Evolutionary conservation across 1,140 invertebrate genomes (phyloP).

Genomic region (Drosophila yakuba): DNA sequence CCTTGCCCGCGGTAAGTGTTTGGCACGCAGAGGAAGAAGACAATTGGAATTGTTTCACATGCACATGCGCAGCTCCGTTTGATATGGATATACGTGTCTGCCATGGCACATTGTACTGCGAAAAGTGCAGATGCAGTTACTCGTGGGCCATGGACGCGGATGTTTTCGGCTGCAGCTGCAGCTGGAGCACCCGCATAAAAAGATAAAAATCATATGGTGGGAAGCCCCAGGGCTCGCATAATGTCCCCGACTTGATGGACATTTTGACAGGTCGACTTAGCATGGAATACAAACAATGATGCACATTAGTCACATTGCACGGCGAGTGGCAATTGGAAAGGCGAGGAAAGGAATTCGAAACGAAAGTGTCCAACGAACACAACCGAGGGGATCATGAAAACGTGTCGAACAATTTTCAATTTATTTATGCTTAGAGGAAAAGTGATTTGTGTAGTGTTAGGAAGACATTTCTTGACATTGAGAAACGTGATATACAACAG

Average conservation of each 20-base stretch:
- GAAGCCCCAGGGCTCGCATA: slow-evolving; percentile 15
- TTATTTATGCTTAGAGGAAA: slow-evolving; percentile 14
- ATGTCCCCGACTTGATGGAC: slow-evolving; percentile 44
- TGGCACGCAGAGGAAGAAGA: slow-evolving; percentile 44
- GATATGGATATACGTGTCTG: slow-evolving; percentile 46
- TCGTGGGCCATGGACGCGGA: slow-evolving; percentile 43
- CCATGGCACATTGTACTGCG: slow-evolving; percentile 1
- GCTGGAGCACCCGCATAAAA: slow-evolving; percentile 42
- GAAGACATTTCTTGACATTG: background rate
- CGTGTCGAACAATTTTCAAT: slow-evolving; percentile 25
- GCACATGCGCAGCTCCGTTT: slow-evolving; percentile 26
- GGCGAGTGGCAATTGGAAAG: slow-evolving; percentile 39
- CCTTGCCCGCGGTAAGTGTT: slow-evolving; percentile 62
- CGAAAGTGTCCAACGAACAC: slow-evolving; percentile 27
- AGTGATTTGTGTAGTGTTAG: background rate
- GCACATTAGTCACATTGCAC: slow-evolving; percentile 36
- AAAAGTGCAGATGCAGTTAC: slow-evolving; percentile 1
- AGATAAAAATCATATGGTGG: slow-evolving; percentile 35
- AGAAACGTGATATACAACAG: background rate
- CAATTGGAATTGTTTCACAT: slow-evolving; percentile 66
- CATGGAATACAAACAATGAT: slow-evolving; percentile 48
- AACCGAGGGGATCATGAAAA: slow-evolving; percentile 16
- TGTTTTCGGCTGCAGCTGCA: slow-evolving; percentile 32
- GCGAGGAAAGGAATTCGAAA: slow-evolving; percentile 24
- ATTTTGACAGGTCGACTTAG: slow-evolving; percentile 49